Conservation (phyloP, 2,888 invertebrate genomes). For the Cephus pygmeus region DNA sequence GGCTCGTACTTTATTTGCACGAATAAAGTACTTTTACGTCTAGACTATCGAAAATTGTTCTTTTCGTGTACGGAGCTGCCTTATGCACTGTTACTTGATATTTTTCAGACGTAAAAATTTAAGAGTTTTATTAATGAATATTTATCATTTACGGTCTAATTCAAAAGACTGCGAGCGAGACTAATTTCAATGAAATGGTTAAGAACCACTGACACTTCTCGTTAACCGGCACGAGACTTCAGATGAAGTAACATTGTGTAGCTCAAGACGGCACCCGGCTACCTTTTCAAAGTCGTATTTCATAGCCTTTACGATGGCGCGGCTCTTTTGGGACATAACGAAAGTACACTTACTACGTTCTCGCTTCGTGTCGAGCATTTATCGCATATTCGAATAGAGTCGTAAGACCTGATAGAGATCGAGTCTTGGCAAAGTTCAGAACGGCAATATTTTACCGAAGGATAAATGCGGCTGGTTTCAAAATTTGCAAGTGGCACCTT, state of each 20-base stretch:
- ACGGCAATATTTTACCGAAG: neutral
- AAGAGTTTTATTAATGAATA: neutral
- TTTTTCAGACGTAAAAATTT: neutral
- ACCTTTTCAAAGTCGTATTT: neutral
- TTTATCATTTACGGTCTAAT: neutral
- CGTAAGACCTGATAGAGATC: neutral
- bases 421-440: neutral
- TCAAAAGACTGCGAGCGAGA: neutral
- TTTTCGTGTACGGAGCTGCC: neutral
- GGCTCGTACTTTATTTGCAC: slow-evolving; percentile 27
- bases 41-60: neutral
- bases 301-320: slow-evolving; percentile 7
- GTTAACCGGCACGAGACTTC: neutral
- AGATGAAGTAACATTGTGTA: neutral
- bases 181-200: neutral
- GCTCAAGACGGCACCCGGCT: neutral
- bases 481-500: neutral
- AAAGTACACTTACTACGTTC: neutral
- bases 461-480: neutral
- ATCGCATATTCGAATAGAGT: neutral
- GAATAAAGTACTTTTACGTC: neutral
- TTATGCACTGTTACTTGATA: neutral
- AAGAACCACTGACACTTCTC: slow-evolving; percentile 1
- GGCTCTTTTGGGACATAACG: slow-evolving; percentile 4
- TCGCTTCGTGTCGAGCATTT: neutral